These are phyloP conservation scores for Gracilinanus agilis DNA, from an alignment of 2,113 vertebrate species.

Conservation along the genomic window DNA sequence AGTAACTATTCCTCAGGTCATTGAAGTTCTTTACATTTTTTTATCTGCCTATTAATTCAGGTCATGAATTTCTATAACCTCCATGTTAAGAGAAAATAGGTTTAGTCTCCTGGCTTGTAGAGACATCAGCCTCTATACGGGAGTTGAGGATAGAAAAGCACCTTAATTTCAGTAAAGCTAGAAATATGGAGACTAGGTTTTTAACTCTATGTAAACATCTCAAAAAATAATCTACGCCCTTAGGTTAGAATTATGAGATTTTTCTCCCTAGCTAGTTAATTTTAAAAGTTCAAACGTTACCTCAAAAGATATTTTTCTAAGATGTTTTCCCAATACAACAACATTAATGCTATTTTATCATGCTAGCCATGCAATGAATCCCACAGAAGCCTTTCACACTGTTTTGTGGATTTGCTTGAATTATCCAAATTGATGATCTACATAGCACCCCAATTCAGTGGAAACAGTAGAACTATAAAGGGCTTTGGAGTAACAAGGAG, in stretches of 20 bases:
- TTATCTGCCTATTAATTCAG: slow-evolving; percentile 53
- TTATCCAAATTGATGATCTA: not conserved
- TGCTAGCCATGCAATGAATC: not conserved
- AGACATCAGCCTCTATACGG: slow-evolving; percentile 32
- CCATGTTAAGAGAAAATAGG: slow-evolving; percentile 49
- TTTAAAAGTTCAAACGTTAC: not conserved
- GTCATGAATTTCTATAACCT: slow-evolving; percentile 45
- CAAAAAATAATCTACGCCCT: slow-evolving; percentile 47
- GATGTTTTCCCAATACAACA: not conserved
- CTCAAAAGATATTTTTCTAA: not conserved
- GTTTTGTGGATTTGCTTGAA: not conserved
- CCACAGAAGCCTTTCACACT: not conserved
- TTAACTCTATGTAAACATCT: slow-evolving; percentile 35
- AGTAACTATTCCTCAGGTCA: slow-evolving; percentile 32
- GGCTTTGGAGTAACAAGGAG: not conserved
- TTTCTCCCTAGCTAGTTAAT: not conserved
- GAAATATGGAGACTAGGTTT: slow-evolving; percentile 50
- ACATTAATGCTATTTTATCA: not conserved
- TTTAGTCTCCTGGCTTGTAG: slow-evolving; percentile 39
- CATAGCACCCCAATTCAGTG: not conserved
- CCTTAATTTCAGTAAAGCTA: slow-evolving; percentile 33
- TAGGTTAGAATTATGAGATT: slow-evolving; percentile 42
- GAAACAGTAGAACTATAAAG: not conserved
- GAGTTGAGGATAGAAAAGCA: slow-evolving; percentile 24
- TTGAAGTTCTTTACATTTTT: slow-evolving; percentile 59